Evolutionary conservation across 2,797 vertebrate genomes (phyloP), one percentile per base, ranked within the genome.

Genomic region (Neosilurus mollespiculum): DNA sequence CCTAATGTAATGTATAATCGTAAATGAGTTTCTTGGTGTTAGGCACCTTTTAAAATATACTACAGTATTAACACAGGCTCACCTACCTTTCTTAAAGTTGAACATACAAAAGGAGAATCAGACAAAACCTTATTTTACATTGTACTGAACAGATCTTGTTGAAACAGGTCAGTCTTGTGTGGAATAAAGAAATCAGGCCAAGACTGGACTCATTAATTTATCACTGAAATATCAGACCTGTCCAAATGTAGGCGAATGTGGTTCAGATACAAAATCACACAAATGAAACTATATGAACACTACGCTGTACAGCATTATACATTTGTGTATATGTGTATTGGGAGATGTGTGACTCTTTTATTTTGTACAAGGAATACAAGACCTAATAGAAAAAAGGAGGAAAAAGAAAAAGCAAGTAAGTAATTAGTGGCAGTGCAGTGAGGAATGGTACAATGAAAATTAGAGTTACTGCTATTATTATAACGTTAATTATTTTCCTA

Each of bases 151-250:
- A 30, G 49, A 53, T 53, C 22, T 53, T 72, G 12, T 72, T 54
- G 70, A 72, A 73, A 18, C 70, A 73, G 70, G 70, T 73, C 51
- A 53, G n/a, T 53, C 12, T 53, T 72, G 69, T 72, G 70, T n/a
- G 24, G 12, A 15, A 15, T 24, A 10, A 70, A 22, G 15, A 67
- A 67, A 37, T 18, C 9, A 70, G n/a, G n/a, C 49, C n/a, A 73
- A 26, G 51, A 73, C 51, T 18, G 70, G 51, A 72, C n/a, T 53
- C 26, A 26, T 72, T 72, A 54, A 73, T 73, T 73, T 54, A 24
- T 73, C 70, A 73, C 14, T 16, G 70, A 73, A 73, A 73, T 73
- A 73, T 73, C 70, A 73, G 7, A 54, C 49, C 70, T 73, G 70
- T 73, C 70, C 51, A 54, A 9, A 73, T 73, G 51, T 73, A 73